Base-by-base conservation (phyloP, 2,113 vertebrate species). In the Urocitellus parryii region DNA sequence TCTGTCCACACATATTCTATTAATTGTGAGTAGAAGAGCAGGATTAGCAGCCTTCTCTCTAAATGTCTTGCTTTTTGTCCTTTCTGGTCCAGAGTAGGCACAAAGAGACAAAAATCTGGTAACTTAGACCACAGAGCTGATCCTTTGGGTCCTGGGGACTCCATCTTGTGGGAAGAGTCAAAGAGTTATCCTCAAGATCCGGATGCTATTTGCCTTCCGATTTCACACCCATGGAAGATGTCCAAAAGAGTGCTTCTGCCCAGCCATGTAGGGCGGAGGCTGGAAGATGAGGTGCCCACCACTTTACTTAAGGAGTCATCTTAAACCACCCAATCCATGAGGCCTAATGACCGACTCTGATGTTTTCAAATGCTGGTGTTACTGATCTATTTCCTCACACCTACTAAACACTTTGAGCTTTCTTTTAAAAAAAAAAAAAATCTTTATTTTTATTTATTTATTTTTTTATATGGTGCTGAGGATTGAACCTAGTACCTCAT, bases 201-300 rank as follows among this genome's bases (percentile, higher is more conserved):
- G 22, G 34, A 42, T 65, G 25, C 25, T 39, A 7, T 56, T 45
- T 56, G n/a, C 16, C 58, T 76, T 42, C 39, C 48, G 17, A 8
- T 8, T 32, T 81, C 13, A n/a, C 0, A 11, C 0, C 53, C 4
- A 4, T 4, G 9, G 25, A 58, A 7, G 32, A 24, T 27, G 7
- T 14, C 24, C 29, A 13, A 77, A 77, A 5, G 45, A 9, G 11
- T 4, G 0, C 4, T 78, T n/a, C 20, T 70, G 24, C 27, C 42
- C 16, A 37, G 29, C 42, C 29, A 51, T 6, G 0, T 18, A 63
- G 32, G 51, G 2, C 8, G 51, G 42, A 53, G 20, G 12, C 1
- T 27, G 20, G 6, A 12, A 63, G 39, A 10, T 0, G 0, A 58
- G 42, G 2, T 11, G 11, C 17, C 9, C 1, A 58, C 34, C 13